Percentiles rank a stretch among this genome's conserved stretches.
These are phyloP conservation scores for Eptatretus burgeri DNA, from an alignment of 2,113 vertebrate genomes.

Conservation along the genomic window DNA sequence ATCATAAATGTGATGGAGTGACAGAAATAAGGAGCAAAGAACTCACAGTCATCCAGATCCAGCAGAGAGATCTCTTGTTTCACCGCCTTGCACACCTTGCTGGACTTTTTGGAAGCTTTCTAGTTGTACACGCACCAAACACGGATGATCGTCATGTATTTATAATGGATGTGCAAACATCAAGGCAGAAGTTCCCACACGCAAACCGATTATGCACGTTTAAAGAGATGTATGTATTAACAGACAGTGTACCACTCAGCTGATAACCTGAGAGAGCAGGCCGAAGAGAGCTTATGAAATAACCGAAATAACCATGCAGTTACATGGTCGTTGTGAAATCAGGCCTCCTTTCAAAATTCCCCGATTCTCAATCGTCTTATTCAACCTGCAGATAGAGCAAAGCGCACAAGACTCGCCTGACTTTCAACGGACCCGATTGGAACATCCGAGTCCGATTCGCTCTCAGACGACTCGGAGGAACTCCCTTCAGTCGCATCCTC, in stretches of 20 bases:
- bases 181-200: neutral
- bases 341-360: neutral
- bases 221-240: neutral
- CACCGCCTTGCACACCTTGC: slow-evolving; percentile 19
- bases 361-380: neutral
- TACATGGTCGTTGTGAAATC: neutral
- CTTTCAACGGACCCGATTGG: neutral
- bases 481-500: neutral
- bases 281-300: neutral
- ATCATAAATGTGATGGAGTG: too few relatives aligned
- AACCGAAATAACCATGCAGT: neutral
- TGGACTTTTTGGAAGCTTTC: slow-evolving; percentile 23
- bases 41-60: slow-evolving; percentile 79
- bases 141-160: neutral
- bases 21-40: too few relatives aligned
- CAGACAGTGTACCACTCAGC: neutral
- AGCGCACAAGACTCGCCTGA: neutral
- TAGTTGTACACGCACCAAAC: neutral
- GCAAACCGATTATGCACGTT: neutral
- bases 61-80: slow-evolving; percentile 68
- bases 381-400: neutral
- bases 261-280: neutral
- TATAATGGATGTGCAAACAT: neutral
- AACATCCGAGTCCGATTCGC: neutral
- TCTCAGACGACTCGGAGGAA: neutral